Base-by-base conservation (phyloP, 2,797 vertebrate species). In the Sphenodon punctatus region DNA sequence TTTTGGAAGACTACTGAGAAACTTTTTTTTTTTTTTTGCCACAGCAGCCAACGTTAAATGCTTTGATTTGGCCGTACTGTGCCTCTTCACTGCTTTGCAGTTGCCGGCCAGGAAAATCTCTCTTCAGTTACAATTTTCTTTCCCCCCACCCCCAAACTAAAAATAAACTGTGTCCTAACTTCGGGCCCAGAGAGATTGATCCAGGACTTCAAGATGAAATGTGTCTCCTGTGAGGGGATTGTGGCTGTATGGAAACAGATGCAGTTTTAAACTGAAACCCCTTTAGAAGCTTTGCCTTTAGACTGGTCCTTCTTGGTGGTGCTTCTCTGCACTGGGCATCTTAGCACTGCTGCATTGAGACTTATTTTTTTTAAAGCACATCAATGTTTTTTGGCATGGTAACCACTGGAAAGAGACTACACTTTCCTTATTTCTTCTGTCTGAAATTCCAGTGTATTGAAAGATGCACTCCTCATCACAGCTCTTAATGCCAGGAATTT, bases 261-360 rank as follows among this genome's bases (percentile, higher is more conserved):
- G 12, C 8, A 30, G 3, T 46, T 66, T 55, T 27, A n/a, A 63
- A 20, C 11, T 66, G 67, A 7, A 42, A 61, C 43, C 11, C 56
- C 38, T 27, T 71, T 8, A 1, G 41, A 42, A 14, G 0, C 36
- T 15, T 4, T 2, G 1, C 1, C 45, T 32, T 0, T 1, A 2
- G 1, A 17, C 30, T 32, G 32, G 4, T 43, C 63, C 67, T 78
- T 10, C 46, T 3, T 45, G n/a, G 8, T 38, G 67, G 0, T 15
- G 60, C 38, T 49, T 23, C 48, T 23, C n/a, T 3, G 1, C 0
- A 0, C 17, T 2, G 30, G 2, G 10, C 10, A 0, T 55, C 25
- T 48, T 59, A 41, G 2, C 56, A n/a, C 16, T 69, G 8, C 32
- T n/a, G 27, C 23, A 0, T 1, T 5, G 49, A 42, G 46, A 2